A percentile compares a stretch with the other conserved stretches of the same genome.
Evolutionary conservation across 2,113 vertebrate genomes (phyloP).

Genomic region (Microcebus jonahi): DNA sequence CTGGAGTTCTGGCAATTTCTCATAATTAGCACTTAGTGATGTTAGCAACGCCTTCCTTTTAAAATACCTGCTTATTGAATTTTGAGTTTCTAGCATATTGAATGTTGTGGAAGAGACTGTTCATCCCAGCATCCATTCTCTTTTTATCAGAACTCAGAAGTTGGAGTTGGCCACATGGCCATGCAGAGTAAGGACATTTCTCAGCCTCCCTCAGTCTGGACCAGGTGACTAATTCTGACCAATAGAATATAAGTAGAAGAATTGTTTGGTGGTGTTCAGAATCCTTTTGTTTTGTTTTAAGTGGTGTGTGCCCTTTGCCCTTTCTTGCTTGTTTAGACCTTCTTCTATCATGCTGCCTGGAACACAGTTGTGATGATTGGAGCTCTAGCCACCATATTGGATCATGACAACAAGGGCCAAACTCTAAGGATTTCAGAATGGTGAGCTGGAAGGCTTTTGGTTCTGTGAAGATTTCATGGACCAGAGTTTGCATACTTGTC

Average conservation of each 20-base stretch:
- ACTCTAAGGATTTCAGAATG: neutral
- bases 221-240: neutral
- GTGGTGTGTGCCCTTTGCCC: neutral
- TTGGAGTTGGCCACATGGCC: neutral
- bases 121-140: neutral
- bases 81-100: neutral
- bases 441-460: neutral
- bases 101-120: neutral
- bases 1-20: neutral
- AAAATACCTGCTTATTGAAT: neutral
- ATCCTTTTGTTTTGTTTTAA: neutral
- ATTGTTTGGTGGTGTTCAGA: neutral
- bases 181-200: neutral
- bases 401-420: neutral
- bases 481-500: neutral
- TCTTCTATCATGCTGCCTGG: neutral
- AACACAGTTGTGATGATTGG: neutral
- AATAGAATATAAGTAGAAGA: neutral
- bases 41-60: neutral
- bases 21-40: neutral
- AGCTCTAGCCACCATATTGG: neutral
- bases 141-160: neutral
- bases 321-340: neutral
- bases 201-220: neutral
- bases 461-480: neutral